A percentile compares a stretch with the other conserved stretches of the same genome.
Conservation (phyloP, 2,113 vertebrate species). For the Siniperca chuatsi region DNA sequence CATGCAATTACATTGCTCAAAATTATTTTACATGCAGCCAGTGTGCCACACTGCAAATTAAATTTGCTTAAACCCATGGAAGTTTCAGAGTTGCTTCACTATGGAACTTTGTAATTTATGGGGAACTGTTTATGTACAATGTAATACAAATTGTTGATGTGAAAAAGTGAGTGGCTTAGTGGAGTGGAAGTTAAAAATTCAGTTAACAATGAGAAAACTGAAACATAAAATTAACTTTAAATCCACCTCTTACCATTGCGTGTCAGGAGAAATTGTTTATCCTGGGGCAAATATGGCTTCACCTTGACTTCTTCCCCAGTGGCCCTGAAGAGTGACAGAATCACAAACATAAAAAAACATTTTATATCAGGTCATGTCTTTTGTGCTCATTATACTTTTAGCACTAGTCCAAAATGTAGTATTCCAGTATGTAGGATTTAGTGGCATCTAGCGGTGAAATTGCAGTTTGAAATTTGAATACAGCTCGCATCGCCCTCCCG, state of each 20-base stretch:
- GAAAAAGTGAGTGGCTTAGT: not conserved
- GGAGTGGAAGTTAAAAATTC: not conserved
- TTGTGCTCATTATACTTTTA: not conserved
- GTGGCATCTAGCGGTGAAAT: no score
- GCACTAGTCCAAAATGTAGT: not conserved
- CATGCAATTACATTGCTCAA: no score
- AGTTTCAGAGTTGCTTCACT: not conserved
- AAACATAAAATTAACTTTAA: not conserved
- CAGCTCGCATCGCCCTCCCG: no score
- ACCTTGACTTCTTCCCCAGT: conserved; percentile 95
- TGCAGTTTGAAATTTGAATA: no score
- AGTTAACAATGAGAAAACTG: not conserved
- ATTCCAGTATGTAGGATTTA: no score
- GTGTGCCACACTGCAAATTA: not conserved
- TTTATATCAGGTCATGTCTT: not conserved
- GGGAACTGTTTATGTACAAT: not conserved
- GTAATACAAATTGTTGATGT: not conserved
- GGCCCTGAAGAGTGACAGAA: conserved; percentile 85
- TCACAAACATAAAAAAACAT: not conserved
- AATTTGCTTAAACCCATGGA: not conserved
- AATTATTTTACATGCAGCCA: no score
- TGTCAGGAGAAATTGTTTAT: conserved; percentile 97
- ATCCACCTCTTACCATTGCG: conserved; percentile 87
- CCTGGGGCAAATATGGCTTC: conserved; percentile 93
- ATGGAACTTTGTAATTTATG: not conserved